Percentiles rank a stretch among this genome's conserved stretches.
These are phyloP conservation scores for Cryptoprocta ferox DNA, from an alignment of 2,797 vertebrate species.

Conservation along the genomic window DNA sequence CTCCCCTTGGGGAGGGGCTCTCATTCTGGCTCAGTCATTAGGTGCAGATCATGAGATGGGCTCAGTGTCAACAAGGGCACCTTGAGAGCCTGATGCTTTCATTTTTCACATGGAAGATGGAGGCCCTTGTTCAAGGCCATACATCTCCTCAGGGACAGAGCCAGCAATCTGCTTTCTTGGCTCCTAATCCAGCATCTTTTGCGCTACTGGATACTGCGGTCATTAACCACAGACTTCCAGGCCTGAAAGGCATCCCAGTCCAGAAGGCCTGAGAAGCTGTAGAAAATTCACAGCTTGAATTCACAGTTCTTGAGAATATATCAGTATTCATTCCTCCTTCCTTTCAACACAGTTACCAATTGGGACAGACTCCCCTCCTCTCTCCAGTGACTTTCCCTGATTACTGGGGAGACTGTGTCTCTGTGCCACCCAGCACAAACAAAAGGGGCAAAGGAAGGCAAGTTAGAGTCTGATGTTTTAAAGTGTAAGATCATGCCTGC, in stretches of 20 bases:
- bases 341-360: not conserved
- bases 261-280: not conserved
- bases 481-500: slow-evolving; percentile 58
- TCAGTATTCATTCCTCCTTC: not conserved
- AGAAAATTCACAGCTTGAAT: not conserved
- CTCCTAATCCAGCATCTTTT: not conserved
- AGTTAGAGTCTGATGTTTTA: slow-evolving; percentile 60
- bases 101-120: not conserved
- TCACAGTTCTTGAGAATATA: not conserved
- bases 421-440: not conserved
- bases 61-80: not conserved
- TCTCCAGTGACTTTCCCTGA: not conserved
- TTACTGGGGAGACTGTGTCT: not conserved
- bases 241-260: not conserved
- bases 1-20: not conserved
- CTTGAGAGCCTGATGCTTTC: not conserved
- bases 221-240: not conserved
- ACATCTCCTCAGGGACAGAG: not conserved
- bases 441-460: not conserved
- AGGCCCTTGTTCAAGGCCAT: not conserved
- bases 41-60: not conserved
- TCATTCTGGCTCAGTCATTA: not conserved
- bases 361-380: not conserved
- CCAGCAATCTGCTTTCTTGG: not conserved
- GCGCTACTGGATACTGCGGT: not conserved